Evolutionary conservation across 1,140 invertebrate genomes (phyloP), one percentile per base, ranked within the genome.

Genomic region (Gyrodactylus bullatarudis): DNA sequence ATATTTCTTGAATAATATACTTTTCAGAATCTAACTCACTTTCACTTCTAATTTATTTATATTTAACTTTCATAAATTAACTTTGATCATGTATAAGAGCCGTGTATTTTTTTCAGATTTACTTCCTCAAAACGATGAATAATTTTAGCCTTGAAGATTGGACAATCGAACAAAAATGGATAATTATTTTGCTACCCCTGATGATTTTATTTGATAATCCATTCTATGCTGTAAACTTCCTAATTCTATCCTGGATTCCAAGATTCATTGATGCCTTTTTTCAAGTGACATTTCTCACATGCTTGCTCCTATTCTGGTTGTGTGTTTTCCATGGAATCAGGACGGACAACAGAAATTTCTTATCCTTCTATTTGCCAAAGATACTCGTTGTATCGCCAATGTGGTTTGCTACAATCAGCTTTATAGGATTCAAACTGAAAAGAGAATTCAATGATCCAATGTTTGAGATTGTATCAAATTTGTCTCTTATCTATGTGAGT

Each of bases 131-230:
- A 80, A 86, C 86, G 0, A 81, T 97, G 73, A 84, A 88, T 77
- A 90, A 87, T 78, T 95, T 89, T 82, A 85, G 87, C 0, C 83
- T 91, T 0, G 85, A 86, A 76, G 90, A 94, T 80, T 97, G 91
- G 91, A 91, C 91, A 1, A 92, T 94, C 76, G 92, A 97, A 82
- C 91, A 97, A 78, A 91, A 89, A 81, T 95, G 91, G 91, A 86
- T 94, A 77, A 88, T 88, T 0, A 80, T 91, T 23, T 82, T 96
- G 24, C 82, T 96, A 74, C 89, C 90, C n/a, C 80, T 92, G 0
- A 82, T 95, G 0, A 83, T 94, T 72, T 83, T 93, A 22, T 93
- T 91, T 78, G 88, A 97, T 83, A 89, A 91, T 94, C 91, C 92
- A 19, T 80, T 92, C 70, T 95, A 93, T 80, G 88, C 91, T 0